Base-by-base conservation (phyloP, 2,888 invertebrate species). In the Pelosia muscerda region DNA sequence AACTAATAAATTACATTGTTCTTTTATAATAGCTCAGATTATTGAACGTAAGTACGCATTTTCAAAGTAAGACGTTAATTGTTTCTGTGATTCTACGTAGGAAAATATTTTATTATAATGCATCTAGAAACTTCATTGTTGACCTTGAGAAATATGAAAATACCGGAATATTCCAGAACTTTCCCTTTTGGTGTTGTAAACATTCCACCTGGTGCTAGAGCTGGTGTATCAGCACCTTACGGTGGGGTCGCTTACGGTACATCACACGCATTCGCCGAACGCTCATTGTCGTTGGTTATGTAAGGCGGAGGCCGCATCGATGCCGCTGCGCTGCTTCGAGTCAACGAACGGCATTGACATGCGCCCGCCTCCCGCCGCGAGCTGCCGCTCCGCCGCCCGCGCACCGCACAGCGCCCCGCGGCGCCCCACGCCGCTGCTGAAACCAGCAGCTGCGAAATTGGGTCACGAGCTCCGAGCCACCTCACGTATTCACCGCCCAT, bases 311-410 rank as follows among this genome's bases (percentile, higher is more conserved):
- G 93, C 94, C 94, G 90, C 91, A 88, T 82, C 92, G 92, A 89
- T 90, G 92, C 89, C 90, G 92, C 89, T 89, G 92, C 86, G 92
- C 89, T 89, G 92, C 87, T 87, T 84, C 90, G 92, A 94, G 95
- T 95, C 94, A 94, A 95, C 94, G 95, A 92, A 92, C 95, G 95
- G 94, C 94, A 94, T 95, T 95, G 95, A 94, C 95, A 95, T 92
- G 94, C 86, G 87, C 86, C 90, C 87, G 88, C 88, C 87, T 82
- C 88, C 85, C 80, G 82, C 77, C 82, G 72, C 85, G 85, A 82
- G 85, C 83, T 65, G 81, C 81, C 76, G 80, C 77, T 81, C 81
- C 79, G 78, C 78, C 79, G 83, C 78, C 81, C 84, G 81, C 80
- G 72, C 81, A 31, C 72, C 81, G 81, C 81, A 79, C 83, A 15